These are phyloP conservation scores for Melolontha melolontha DNA, from an alignment of 2,888 invertebrate genomes.

Conservation along the genomic window DNA sequence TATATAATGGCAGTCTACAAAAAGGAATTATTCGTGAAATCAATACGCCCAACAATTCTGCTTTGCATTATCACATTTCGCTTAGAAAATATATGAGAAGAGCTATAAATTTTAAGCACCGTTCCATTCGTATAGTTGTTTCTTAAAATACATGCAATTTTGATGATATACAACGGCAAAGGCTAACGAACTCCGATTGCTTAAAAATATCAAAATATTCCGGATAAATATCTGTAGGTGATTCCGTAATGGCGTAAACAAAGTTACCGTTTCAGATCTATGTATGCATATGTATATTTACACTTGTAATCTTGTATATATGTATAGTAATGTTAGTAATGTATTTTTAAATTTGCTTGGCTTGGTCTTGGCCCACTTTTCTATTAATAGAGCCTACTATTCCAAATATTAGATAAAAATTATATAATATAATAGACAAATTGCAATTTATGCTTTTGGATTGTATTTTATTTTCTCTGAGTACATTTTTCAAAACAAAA, in stretches of 20 bases:
- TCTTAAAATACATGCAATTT: constrained; percentile 21
- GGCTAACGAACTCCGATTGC: constrained; percentile 16
- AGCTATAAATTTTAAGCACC: background rate
- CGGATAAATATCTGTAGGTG: constrained; percentile 11
- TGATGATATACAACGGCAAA: background rate
- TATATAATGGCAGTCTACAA: too few relatives aligned
- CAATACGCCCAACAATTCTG: too few relatives aligned
- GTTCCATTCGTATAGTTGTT: background rate
- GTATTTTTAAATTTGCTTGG: background rate
- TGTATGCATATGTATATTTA: background rate
- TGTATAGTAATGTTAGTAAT: background rate
- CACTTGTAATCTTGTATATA: too few relatives aligned
- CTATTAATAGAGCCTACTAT: constrained; percentile 1
- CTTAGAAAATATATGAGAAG: background rate
- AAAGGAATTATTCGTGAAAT: too few relatives aligned
- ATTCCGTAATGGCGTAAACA: background rate
- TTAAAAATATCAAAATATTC: constrained; percentile 7
- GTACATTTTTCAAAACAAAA: too few relatives aligned
- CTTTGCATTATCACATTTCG: too few relatives aligned
- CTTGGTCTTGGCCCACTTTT: constrained; percentile 8
- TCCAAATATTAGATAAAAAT: too few relatives aligned
- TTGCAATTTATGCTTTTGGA: too few relatives aligned
- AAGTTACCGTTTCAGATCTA: background rate
- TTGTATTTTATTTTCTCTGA: too few relatives aligned
- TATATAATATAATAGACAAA: too few relatives aligned